Base-by-base conservation (phyloP, 2,888 invertebrate genomes). In the Aphodius granarius region DNA sequence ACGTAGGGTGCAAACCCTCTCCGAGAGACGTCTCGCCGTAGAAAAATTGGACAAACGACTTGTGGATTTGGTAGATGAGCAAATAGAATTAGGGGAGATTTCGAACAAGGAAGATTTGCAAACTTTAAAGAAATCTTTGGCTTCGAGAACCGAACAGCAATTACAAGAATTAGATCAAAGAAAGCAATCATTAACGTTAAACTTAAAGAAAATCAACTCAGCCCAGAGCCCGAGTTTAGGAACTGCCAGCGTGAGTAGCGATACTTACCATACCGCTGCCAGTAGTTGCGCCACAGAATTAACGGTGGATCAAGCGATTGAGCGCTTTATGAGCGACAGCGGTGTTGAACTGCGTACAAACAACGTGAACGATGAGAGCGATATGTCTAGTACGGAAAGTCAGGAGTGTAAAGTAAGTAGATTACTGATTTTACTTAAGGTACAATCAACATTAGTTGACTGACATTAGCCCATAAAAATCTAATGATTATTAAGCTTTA, bases 211-310 rank as follows among this genome's bases (percentile, higher is more conserved):
- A 17, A 83, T 86, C 22, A 85, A 86, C 81, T 85, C 86, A 15
- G 83, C 83, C 5, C 85, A 86, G 79, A 84, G 84, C 75, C 83
- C 85, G 3, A 81, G 82, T 76, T 84, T 84, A 62, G 72, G 72
- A 13, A 82, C 83, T 20, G 83, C 84, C 72, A 83, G 84, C 5
- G 80, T 84, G 72, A 87, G 91, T 74, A 91, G 90, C 78, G 93
- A 93, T 82, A 92, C 94, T 0, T 95, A 93, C 87, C 94, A 94
- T 87, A 94, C 94, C 18, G 94, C 94, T 0, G 89, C 92, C 80
- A 86, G 86, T 79, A 85, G 82, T 75, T 86, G 87, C 79, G 85
- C 86, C 0, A 79, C 80, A 16, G 77, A 79, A 43, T 73, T 81
- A 75, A 75, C 78, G 68, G 78, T 77, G 13, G 77, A 78, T 43